phyloP scores from a whole-genome alignment of 2,113 vertebrate genomes.

The Pteruthius melanotis region DNA sequence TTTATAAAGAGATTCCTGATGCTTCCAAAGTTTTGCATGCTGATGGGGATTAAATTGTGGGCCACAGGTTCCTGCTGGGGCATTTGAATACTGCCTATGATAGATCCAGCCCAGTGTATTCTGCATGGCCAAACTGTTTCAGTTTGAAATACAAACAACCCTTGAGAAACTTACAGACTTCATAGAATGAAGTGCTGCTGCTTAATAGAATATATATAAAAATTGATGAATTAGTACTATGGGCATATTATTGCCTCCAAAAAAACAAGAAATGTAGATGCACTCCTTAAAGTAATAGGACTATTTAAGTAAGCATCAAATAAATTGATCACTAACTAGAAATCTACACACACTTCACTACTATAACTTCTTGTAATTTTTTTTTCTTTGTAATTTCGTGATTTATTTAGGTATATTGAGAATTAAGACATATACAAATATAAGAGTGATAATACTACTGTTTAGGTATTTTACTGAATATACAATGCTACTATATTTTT shows the following conservation, averaged over 20 bases:
- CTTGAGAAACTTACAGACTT: neutral
- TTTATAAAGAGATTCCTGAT: neutral
- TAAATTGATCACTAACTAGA: neutral
- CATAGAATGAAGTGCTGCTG: neutral
- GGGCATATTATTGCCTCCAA: neutral
- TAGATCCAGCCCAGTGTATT: neutral
- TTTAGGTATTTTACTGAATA: neutral
- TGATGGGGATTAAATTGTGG: neutral
- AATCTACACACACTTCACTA: neutral
- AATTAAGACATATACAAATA: neutral
- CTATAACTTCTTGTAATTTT: neutral
- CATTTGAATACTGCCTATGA: neutral
- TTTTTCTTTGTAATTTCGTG: neutral
- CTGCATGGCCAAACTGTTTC: neutral
- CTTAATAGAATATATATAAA: neutral
- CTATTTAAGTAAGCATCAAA: neutral
- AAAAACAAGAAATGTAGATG: neutral
- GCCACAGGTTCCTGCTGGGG: neutral
- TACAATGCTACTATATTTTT: neutral
- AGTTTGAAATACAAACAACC: neutral
- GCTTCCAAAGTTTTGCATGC: neutral
- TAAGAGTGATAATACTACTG: neutral
- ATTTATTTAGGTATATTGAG: neutral
- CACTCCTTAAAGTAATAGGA: neutral
- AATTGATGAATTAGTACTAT: neutral